phyloP scores from a whole-genome alignment of 1,140 invertebrate species.

The Littorina saxatilis region DNA sequence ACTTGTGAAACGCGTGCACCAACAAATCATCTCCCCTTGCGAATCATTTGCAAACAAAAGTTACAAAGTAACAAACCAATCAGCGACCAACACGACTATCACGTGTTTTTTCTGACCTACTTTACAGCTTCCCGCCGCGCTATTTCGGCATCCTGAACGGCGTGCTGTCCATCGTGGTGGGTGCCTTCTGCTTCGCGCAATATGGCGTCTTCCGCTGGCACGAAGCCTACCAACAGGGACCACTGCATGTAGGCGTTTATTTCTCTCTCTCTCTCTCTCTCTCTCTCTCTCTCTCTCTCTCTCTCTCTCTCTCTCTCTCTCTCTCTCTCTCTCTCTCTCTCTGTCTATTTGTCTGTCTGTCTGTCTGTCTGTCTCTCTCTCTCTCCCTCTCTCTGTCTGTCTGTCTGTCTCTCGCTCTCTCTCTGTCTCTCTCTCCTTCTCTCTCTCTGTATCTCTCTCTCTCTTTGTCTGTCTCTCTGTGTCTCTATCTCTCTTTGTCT shows the following conservation, averaged over 20 bases:
- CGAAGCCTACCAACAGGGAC: background rate
- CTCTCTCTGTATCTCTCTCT: no score
- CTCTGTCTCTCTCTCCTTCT: no score
- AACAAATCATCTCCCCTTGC: no score
- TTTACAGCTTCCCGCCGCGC: slow-evolving; percentile 13
- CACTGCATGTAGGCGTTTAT: slow-evolving; percentile 5
- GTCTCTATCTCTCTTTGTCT: background rate
- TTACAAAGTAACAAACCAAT: no score
- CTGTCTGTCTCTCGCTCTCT: no score
- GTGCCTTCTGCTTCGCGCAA: slow-evolving; percentile 29
- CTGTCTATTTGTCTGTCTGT: background rate
- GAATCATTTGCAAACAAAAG: no score
- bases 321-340: background rate
- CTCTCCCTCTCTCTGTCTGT: no score
- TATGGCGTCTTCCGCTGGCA: slow-evolving; percentile 29
- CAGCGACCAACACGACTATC: no score
- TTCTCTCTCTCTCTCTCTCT: background rate
- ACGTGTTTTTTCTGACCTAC: background rate
- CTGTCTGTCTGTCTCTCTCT: no score
- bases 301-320: background rate
- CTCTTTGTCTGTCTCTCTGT: slow-evolving; percentile 8
- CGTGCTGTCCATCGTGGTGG: slow-evolving; percentile 14
- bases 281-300: background rate
- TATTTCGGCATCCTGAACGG: slow-evolving; percentile 33
- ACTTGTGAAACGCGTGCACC: no score